Base-by-base conservation (phyloP, 30 jellyfish, hydroid and myxozoan species). In the Rhopilema esculentum region DNA sequence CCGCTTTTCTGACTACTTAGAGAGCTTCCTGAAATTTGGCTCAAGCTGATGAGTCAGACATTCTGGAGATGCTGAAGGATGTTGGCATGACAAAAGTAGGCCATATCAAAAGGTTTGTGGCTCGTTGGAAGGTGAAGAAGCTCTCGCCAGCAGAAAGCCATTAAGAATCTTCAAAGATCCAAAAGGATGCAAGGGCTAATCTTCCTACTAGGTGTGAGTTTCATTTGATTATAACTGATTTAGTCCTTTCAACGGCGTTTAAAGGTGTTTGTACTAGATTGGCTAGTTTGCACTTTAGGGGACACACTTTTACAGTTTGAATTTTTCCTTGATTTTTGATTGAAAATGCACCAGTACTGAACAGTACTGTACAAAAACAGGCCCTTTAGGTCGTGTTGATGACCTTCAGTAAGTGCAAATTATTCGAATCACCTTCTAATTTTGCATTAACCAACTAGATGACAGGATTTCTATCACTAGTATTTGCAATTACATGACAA, bases 91-190 rank as follows among this genome's bases (percentile, higher is more conserved):
- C 69, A 49, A 80, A 66, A 71, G 65, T 63, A 80, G 90, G 90
- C 90, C 90, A 65, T 71, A 51, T 80, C 72, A 80, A 80, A 71
- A 80, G 69, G 69, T 80, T 80, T 66, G 83, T 65, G 32, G 90
- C 83, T 61, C 64, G 50, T 4, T 77, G 76, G 77, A 77, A 53
- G 77, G 88, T 48, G 62, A 26, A 23, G 18, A 77, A 77, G 77
- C 52, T 51, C 67, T 51, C 28, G 33, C 88, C 77, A 50, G 77
- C 19, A 53, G 88, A 66, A 80, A 57, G 63, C 69, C 72, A 67
- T 16, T 69, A 79, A 31, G 80, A 25, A 57, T 57, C 69, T 79
- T 28, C 66, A 79, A 66, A 57, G 77, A 63, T 20, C 71, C 78
- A 30, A 66, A 22, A 63, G 48, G 69, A 62, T 29, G 30, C 69